Base-by-base conservation (phyloP, 2,113 vertebrate species). In the Melanerpes formicivorus region DNA sequence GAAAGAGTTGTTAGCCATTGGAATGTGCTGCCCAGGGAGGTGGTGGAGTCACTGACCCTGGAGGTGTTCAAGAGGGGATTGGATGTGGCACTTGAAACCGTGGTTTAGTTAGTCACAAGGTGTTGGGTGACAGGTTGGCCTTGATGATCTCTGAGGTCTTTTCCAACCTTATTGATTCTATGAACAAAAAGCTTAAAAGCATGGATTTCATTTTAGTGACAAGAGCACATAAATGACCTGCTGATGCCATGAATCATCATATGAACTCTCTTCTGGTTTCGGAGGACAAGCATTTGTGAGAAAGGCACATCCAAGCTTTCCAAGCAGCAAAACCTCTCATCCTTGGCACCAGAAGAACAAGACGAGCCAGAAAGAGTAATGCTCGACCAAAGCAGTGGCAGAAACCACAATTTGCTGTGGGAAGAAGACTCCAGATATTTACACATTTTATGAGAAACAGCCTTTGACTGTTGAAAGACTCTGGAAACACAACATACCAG, bases 281-380 rank as follows among this genome's bases (percentile, higher is more conserved):
- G 52, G 32, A 80, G 58, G 34, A 66, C 37, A 70, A 46, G 5
- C 7, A 6, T 29, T 80, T 44, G 50, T 69, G 18, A 82, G 59
- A 80, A 89, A 30, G 82, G 21, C 58, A 82, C 72, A 80, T 60
- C 71, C 69, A 66, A 22, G 40, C 55, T 83, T 46, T 52, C 14
- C 1, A 1, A 60, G 32, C 62, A 75, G 48, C 55, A 73, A 82
- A 93, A 46, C 40, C 25, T 93, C 50, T 67, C 40, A 19, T 79
- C 48, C 73, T 90, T 65, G 34, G 54, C 66, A 76, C 88, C 66
- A 62, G 90, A 69, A 81, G 83, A 94, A 86, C 83, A 26, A 93
- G 92, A 81, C 73, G 40, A 90, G 66, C 80, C 71, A 79, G 81
- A 63, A 86, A 64, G 27, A 78, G n/a, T 11, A 82, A 84, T 3